Base-by-base conservation (phyloP, 2,888 invertebrate genomes). In the Cerastis rubricosa region DNA sequence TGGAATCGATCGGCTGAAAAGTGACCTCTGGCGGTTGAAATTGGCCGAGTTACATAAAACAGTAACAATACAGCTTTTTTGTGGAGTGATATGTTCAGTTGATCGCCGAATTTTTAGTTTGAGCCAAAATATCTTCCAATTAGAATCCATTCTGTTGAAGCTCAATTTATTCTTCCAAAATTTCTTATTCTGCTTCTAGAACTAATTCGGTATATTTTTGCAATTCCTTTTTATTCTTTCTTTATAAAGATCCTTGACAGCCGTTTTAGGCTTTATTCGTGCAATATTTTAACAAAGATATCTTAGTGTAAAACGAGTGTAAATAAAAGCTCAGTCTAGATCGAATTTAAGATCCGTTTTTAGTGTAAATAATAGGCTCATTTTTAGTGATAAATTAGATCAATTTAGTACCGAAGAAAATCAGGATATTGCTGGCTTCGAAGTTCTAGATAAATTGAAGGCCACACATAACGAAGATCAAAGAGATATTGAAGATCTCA, bases 1-100 rank as follows among this genome's bases (percentile, higher is more conserved):
- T 88, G 88, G 87, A 89, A 93, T 94, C 94, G 93, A 94, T 93
- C 90, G 88, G 87, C 88, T 89, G 91, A 89, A 89, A 90, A 89
- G 94, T 93, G 94, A 94, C 94, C 92, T 93, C 94, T 92, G 89
- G 93, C 89, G 93, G 92, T 86, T 81, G 87, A 85, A 90, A 87
- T 86, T 81, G 87, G 72, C 78, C 78, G 87, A 84, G 88, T 88
- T 90, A 89, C 78, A 88, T 88, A 88, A 87, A 92, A 86, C 88
- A 82, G 82, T 84, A 88, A 87, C 86, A 85, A 84, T 85, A 84
- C 69, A 85, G 85, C 74, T 83, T 78, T 86, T 85, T 85, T 87
- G 89, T 88, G 85, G 89, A 88, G 86, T 85, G 84, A 71, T 78
- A 83, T 83, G 85, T 88, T 85, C 72, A 84, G 80, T 81, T 84